phyloP scores from a whole-genome alignment of 2,888 invertebrate species.

The Hedychridium roseum region DNA sequence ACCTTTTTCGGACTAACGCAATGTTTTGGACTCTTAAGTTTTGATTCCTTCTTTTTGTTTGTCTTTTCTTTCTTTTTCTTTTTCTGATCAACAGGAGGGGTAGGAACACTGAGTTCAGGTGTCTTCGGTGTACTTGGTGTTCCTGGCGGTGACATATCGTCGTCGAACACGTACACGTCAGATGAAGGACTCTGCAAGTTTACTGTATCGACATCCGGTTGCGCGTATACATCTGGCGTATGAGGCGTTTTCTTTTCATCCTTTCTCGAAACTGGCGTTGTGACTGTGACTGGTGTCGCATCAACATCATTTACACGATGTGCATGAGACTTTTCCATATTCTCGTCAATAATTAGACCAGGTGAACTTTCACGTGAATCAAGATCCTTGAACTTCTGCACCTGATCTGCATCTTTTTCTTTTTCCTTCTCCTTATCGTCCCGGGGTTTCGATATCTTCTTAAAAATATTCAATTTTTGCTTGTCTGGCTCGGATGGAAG shows the following conservation, averaged over 20 bases:
- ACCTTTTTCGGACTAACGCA: slow-evolving; percentile 56
- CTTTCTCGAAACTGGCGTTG: too few species aligned
- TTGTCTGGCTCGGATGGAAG: slow-evolving; percentile 82
- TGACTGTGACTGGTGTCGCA: too few species aligned
- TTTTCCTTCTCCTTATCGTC: slow-evolving; percentile 73
- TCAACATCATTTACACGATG: slow-evolving; percentile 33
- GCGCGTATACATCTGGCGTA: slow-evolving; percentile 50
- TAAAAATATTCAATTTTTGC: slow-evolving; percentile 87
- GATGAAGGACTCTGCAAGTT: slow-evolving; percentile 60
- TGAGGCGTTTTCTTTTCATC: slow-evolving; percentile 60
- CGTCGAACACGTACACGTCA: slow-evolving; percentile 61
- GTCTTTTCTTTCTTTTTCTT: slow-evolving; percentile 70
- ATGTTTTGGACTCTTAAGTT: slow-evolving; percentile 54
- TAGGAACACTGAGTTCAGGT: slow-evolving; percentile 68
- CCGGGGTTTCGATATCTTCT: slow-evolving; percentile 78
- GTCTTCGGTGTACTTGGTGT: slow-evolving; percentile 69
- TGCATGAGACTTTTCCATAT: slow-evolving; percentile 46
- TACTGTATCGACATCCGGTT: slow-evolving; percentile 33
- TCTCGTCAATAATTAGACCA: slow-evolving; percentile 64
- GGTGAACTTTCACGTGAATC: slow-evolving; percentile 62
- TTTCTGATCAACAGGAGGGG: slow-evolving; percentile 63
- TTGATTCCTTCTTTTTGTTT: slow-evolving; percentile 65
- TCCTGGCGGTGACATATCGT: slow-evolving; percentile 67
- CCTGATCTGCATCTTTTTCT: slow-evolving; percentile 63
- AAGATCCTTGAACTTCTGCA: slow-evolving; percentile 59